A percentile compares a stretch with the other conserved stretches of the same genome.
phyloP scores from a whole-genome alignment of 2,113 vertebrate species.

The Hypomesus transpacificus region DNA sequence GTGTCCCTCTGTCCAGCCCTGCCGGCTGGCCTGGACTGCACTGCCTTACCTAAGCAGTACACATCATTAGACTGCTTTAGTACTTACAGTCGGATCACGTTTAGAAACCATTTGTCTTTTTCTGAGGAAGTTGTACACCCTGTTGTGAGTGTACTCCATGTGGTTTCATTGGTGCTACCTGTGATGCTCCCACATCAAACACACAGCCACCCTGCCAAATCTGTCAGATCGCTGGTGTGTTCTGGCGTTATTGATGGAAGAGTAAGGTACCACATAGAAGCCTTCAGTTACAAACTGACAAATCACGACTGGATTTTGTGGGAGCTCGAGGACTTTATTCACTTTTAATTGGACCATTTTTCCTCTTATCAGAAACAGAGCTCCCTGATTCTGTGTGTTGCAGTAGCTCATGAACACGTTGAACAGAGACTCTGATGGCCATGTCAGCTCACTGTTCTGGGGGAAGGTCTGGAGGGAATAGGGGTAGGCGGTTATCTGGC shows the following conservation, averaged over 20 bases:
- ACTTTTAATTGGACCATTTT: conserved; percentile 39
- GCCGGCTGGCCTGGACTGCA: conserved; percentile 4
- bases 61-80: neutral
- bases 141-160: too few species aligned
- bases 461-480: conserved; percentile 17
- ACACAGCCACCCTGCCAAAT: too few species aligned
- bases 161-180: too few species aligned
- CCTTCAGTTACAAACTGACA: conserved; percentile 23
- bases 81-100: neutral
- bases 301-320: conserved; percentile 39
- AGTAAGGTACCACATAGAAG: neutral
- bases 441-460: conserved; percentile 18
- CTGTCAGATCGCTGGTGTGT: too few species aligned
- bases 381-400: conserved; percentile 18
- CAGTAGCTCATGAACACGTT: conserved; percentile 19
- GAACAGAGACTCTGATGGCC: conserved; percentile 12
- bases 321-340: conserved; percentile 50
- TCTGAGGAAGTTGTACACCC: too few species aligned
- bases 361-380: neutral
- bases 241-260: too few species aligned
- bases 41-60: conserved; percentile 26
- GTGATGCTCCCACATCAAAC: too few species aligned
- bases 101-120: neutral
- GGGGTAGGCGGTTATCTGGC: conserved; percentile 19
- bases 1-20: conserved; percentile 38